phyloP scores from a whole-genome alignment of 2,797 vertebrate species.

The Xenentodon cancila region DNA sequence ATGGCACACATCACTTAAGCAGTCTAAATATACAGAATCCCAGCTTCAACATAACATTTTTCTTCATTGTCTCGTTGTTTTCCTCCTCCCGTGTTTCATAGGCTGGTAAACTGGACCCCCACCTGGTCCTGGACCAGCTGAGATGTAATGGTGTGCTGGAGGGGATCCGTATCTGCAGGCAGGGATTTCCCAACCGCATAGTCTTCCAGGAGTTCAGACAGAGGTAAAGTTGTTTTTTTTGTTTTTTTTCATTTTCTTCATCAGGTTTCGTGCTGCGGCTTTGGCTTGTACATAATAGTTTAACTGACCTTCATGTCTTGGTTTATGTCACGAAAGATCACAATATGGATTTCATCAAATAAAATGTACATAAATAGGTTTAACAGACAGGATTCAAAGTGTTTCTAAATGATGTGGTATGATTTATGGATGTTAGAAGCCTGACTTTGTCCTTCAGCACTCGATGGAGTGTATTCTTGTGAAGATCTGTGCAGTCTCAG shows the following conservation, averaged over 20 bases:
- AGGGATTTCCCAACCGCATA: constrained; percentile 98
- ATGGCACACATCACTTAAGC: no score
- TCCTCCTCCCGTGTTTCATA: constrained; percentile 51
- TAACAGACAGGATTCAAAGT: not conserved
- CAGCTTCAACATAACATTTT: no score
- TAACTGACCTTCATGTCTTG: not conserved
- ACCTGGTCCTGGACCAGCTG: constrained; percentile 95
- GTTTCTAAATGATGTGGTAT: no score
- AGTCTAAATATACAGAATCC: no score
- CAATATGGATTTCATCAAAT: not conserved
- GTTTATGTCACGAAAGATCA: no score
- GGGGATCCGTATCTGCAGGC: constrained; percentile 96
- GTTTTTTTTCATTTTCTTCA: not conserved
- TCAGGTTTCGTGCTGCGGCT: not conserved
- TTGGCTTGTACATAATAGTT: not conserved
- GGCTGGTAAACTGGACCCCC: constrained; percentile 95
- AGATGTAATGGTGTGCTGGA: constrained; percentile 96
- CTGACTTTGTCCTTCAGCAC: no score
- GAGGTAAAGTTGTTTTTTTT: constrained; percentile 78
- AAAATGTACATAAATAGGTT: not conserved
- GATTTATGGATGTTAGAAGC: no score
- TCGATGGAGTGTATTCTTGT: no score
- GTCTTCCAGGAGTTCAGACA: constrained; percentile 98
- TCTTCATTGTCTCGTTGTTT: not conserved
- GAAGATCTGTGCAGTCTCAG: no score